Evolutionary conservation across 2,888 invertebrate genomes (phyloP), one percentile per base, ranked within the genome.

Genomic region (Leucozona laternaria): DNA sequence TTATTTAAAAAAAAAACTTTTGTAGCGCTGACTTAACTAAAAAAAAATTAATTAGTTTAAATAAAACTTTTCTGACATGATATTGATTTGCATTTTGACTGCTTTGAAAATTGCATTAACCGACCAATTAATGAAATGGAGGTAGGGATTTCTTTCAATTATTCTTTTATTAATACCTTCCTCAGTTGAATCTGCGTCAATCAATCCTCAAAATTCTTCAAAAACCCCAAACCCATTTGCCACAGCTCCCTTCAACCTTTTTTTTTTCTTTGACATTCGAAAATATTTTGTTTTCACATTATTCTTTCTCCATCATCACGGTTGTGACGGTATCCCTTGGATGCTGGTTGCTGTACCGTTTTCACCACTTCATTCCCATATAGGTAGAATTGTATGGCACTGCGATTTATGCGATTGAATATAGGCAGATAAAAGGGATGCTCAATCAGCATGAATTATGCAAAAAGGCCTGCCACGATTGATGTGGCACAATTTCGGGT

Each of bases 391-490:
- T 31, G 31, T 31, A 82, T 70, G 73, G 86, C 71, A 71, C 78
- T 66, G 82, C 86, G 82, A 86, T 86, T 86, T 86, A 86, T 86
- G 86, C 68, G 78, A 86, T 86, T 86, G 82, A 75, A 82, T 82
- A 86, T 82, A 82, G 81, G 82, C 86, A 86, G 86, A 86, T 86
- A 86, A 86, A 86, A 86, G 86, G 86, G 86, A 86, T 86, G 78
- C 82, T 82, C 86, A 86, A 86, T 86, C 86, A 86, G 86, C 82
- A 86, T 86, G 86, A 86, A 86, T 86, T 86, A 86, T 86, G 86
- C 86, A 86, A 81, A 86, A 73, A 79, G 57, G 57, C 57, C 31
- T 73, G 58, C 50, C 73, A 66, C 86, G 86, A 86, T 86, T 82
- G 86, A 86, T 86, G 86, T 75, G 86, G 86, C 79, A 78, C 78